Evolutionary conservation across 2,888 invertebrate genomes (phyloP), one percentile per base, ranked within the genome.

Genomic region (Patella ulyssiponensis): DNA sequence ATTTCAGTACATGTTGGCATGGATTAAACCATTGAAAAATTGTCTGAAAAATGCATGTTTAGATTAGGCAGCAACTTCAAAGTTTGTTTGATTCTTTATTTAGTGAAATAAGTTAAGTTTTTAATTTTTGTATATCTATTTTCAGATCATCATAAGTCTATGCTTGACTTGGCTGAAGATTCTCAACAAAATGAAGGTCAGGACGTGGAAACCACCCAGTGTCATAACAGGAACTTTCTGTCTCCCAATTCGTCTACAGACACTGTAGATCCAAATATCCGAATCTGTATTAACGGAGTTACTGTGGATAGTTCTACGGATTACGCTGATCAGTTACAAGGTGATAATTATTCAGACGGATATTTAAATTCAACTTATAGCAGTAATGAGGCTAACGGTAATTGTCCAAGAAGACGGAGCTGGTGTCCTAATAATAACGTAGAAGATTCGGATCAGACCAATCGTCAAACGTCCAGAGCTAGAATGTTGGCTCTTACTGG

Each of bases 271-370:
- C 76, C 82, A 17, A 83, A 81, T 72, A 85, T 88, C n/a, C 84
- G 84, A 52, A 89, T 91, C 81, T 87, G 86, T 79, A 86, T 91
- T 52, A 90, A 90, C 79, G 90, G 89, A 64, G 86, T 88, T 69
- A 90, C 90, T 2, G 83, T 87, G 7, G 89, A 88, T 64, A 88
- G 87, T 79, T 82, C 84, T 11, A 84, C 86, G 11, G 85, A 87
- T 53, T 78, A 80, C 58, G 74, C 73, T n/a, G 84, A 85, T 53
- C 81, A 81, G 64, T 79, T 79, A 20, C 80, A 83, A 20, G 81
- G 81, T 73, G 77, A 83, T 27, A 74, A 78, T 1, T 23, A 52
- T 70, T 64, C 58, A 54, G 56, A 4, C 17, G 77, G 78, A 54
- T 76, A 77, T 71, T 75, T 76, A 53, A 73, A 75, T 15, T 23